These are phyloP conservation scores for Anser brachyrhynchus DNA, from an alignment of 2,113 vertebrate species.

Conservation along the genomic window DNA sequence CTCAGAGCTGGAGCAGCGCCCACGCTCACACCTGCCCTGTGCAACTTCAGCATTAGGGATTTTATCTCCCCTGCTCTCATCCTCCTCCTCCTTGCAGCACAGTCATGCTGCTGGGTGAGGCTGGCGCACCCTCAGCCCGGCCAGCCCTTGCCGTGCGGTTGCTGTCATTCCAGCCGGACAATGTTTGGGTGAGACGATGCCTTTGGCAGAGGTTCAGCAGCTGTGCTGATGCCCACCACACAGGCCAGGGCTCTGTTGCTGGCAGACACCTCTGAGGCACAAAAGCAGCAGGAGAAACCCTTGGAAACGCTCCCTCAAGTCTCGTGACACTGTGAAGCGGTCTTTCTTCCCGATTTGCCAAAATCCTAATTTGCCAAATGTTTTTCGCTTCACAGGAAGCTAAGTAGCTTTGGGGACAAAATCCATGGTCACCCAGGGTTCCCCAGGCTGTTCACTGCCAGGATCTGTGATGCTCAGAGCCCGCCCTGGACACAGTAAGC, in stretches of 20 bases:
- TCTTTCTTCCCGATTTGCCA: not conserved
- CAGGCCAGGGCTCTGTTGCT: not conserved
- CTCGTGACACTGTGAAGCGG: not conserved
- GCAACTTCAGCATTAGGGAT: not conserved
- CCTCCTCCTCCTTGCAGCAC: not conserved
- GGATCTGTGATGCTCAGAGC: not conserved
- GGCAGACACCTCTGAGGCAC: not conserved
- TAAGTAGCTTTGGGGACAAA: not conserved
- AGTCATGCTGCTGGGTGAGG: not conserved
- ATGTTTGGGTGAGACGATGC: not conserved
- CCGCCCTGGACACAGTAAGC: not conserved
- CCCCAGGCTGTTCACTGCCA: not conserved
- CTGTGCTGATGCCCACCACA: not conserved
- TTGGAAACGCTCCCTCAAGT: not conserved
- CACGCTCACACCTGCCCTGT: rapidly evolving
- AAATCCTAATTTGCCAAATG: not conserved
- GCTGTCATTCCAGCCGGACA: not conserved
- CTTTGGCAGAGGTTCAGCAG: not conserved
- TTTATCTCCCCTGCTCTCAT: not conserved
- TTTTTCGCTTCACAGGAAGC: constrained; percentile 16
- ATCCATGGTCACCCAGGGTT: not conserved
- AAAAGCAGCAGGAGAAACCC: not conserved
- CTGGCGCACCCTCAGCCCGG: not conserved
- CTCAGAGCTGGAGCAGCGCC: not conserved
- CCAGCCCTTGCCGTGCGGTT: not conserved